Conservation (phyloP, 2,888 invertebrate species). For the Linyphia triangularis region DNA sequence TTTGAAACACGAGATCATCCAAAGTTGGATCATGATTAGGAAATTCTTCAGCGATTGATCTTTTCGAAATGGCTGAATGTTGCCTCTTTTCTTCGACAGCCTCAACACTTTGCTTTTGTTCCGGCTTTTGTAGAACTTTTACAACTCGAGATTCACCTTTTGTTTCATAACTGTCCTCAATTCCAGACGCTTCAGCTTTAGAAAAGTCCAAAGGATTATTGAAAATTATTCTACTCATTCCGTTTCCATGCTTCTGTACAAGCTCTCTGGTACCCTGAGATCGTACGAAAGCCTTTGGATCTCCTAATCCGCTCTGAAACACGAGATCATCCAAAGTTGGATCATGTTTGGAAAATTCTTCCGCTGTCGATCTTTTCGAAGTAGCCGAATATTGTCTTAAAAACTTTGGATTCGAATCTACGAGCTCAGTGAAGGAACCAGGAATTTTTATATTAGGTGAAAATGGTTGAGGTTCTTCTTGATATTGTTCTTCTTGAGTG, state of each 20-base stretch:
- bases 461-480: not conserved
- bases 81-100: too few relatives aligned
- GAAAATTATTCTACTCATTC: slow-evolving; percentile 55
- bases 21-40: slow-evolving; percentile 13
- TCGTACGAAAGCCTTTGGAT: slow-evolving; percentile 23
- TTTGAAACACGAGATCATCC: slow-evolving; percentile 36
- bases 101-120: not conserved
- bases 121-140: not conserved
- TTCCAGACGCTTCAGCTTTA: not conserved
- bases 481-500: not conserved
- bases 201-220: not conserved
- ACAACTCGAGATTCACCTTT: not conserved
- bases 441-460: slow-evolving; percentile 4
- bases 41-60: not conserved
- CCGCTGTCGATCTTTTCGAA: not conserved
- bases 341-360: slow-evolving; percentile 1
- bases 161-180: not conserved
- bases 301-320: slow-evolving; percentile 10
- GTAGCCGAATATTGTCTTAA: not conserved
- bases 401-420: slow-evolving; percentile 34
- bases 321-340: slow-evolving; percentile 25
- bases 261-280: slow-evolving; percentile 44
- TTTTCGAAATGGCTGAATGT: not conserved
- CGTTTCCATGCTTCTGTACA: slow-evolving; percentile 57
- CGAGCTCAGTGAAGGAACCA: slow-evolving; percentile 43